These are phyloP conservation scores for Triops cancriformis DNA, from an alignment of 1,140 invertebrate genomes.

Conservation along the genomic window DNA sequence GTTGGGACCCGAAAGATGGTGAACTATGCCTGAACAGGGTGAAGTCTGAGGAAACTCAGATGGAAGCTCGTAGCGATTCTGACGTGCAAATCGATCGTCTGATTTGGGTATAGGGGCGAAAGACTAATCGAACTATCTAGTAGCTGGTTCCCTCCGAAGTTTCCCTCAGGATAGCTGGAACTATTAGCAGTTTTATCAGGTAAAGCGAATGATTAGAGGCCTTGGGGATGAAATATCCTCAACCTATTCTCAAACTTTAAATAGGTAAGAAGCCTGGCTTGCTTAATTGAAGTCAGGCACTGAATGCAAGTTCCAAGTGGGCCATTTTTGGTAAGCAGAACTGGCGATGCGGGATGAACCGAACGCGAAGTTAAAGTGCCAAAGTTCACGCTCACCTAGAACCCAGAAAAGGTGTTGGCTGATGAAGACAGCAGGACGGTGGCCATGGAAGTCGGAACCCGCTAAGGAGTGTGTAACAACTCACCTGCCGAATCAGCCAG, in stretches of 20 bases:
- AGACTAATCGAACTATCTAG: conserved; percentile 89
- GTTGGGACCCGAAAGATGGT: conserved; percentile 48
- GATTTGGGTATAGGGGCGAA: conserved; percentile 84
- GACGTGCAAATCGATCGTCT: conserved; percentile 87
- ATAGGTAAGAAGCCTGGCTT: not conserved
- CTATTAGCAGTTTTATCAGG: conserved; percentile 46
- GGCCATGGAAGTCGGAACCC: conserved; percentile 80
- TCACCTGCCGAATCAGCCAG: conserved; percentile 80
- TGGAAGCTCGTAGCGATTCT: conserved; percentile 78
- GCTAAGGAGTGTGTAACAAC: conserved; percentile 74
- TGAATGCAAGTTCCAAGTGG: conserved; percentile 45
- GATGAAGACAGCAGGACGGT: conserved; percentile 78
- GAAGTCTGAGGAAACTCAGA: conserved; percentile 45
- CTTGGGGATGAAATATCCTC: conserved; percentile 18
- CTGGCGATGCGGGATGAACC: conserved; percentile 46
- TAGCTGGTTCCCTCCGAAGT: conserved; percentile 63
- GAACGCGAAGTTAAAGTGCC: conserved; percentile 51
- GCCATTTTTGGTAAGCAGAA: conserved; percentile 56
- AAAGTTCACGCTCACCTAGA: conserved; percentile 56
- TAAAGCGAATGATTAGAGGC: conserved; percentile 25
- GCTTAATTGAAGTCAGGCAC: not conserved
- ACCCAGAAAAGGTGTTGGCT: conserved; percentile 76
- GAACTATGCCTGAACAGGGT: conserved; percentile 48
- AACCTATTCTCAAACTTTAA: conserved; percentile 24
- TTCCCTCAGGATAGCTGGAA: conserved; percentile 49